Conservation (phyloP, 2,113 vertebrate species). For the Glaucidium brasilianum region DNA sequence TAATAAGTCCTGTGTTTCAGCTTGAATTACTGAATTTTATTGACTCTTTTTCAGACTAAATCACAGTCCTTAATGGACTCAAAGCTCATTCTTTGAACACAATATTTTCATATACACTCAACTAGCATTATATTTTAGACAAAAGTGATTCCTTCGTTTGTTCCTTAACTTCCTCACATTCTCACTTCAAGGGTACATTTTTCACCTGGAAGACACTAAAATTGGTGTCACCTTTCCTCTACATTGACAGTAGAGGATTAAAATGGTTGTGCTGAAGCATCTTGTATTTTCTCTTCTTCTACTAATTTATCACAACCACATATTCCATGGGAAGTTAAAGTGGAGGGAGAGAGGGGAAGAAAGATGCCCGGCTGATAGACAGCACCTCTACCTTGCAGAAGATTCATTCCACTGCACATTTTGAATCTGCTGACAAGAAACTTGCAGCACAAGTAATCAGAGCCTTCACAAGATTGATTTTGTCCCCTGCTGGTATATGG, state of each 20-base stretch:
- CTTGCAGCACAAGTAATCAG: slow-evolving; percentile 79
- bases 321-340: slow-evolving; percentile 70
- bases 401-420: slow-evolving; percentile 78
- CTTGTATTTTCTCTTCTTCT: slow-evolving; percentile 59
- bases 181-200: slow-evolving; percentile 53
- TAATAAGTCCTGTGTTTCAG: background rate
- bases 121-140: slow-evolving; percentile 4
- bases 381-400: slow-evolving; percentile 73
- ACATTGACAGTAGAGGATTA: slow-evolving; percentile 68
- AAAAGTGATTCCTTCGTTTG: slow-evolving; percentile 38
- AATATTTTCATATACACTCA: background rate
- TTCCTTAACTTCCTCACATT: slow-evolving; percentile 40
- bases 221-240: slow-evolving; percentile 63
- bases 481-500: slow-evolving; percentile 75
- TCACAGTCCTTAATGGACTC: background rate
- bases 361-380: slow-evolving; percentile 72
- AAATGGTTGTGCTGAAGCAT: slow-evolving; percentile 69
- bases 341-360: slow-evolving; percentile 31
- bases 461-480: slow-evolving; percentile 78
- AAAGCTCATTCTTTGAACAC: background rate
- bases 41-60: background rate
- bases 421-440: slow-evolving; percentile 84
- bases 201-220: slow-evolving; percentile 48
- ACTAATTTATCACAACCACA: slow-evolving; percentile 74
- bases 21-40: background rate